Percentiles rank a stretch among this genome's conserved stretches.
Evolutionary conservation across 2,888 invertebrate genomes (phyloP).

Genomic region (Harmothoe impar): DNA sequence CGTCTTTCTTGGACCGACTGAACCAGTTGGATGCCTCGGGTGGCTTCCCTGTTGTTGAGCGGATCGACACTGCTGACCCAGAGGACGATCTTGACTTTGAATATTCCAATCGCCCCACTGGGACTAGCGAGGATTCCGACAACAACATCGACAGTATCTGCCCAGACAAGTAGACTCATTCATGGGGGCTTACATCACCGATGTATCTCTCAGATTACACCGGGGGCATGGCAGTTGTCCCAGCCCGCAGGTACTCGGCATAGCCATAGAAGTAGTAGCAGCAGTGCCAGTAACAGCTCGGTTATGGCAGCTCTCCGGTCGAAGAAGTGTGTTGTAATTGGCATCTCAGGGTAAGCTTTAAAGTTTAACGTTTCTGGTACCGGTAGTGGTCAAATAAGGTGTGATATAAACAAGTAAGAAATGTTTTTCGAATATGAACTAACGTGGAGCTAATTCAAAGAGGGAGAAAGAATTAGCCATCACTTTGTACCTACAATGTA

Average conservation of each 20-base stretch:
- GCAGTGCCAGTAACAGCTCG: not conserved
- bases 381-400: no score
- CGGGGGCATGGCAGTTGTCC: not conserved
- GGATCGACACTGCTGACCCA: conserved; percentile 63
- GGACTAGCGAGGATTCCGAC: conserved; percentile 31
- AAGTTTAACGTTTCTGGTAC: no score
- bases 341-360: conserved; percentile 36
- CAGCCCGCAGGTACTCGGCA: not conserved
- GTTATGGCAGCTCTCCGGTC: not conserved
- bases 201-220: not conserved
- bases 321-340: conserved; percentile 38
- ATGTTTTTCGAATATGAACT: no score
- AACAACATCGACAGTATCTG: not conserved
- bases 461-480: no score
- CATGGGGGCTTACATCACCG: not conserved
- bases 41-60: conserved; percentile 67
- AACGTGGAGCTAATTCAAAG: no score
- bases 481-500: no score
- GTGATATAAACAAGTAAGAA: no score
- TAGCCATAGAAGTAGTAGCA: not conserved
- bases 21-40: conserved; percentile 69
- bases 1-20: conserved; percentile 71
- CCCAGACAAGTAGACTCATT: not conserved
- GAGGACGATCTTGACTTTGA: conserved; percentile 64
- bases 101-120: not conserved